Percentiles rank a stretch among this genome's conserved stretches.
Evolutionary conservation across 2,797 vertebrate species (phyloP).

Genomic region (Schizopygopsis pylzovi): DNA sequence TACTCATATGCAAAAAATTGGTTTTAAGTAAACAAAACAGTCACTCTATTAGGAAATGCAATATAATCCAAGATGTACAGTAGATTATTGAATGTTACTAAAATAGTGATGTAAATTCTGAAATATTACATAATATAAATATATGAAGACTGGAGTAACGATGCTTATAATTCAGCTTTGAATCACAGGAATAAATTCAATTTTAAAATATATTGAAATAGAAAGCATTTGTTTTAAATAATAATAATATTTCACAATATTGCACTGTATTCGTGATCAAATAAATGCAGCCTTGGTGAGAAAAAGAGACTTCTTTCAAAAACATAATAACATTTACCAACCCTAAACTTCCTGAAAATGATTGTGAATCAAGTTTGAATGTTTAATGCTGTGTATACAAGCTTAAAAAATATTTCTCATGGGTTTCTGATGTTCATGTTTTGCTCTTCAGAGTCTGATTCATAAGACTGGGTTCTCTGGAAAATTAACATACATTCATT

Average conservation of each 20-base stretch:
- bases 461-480: background rate
- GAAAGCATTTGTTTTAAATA: background rate
- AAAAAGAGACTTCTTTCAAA: background rate
- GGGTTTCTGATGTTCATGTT: background rate
- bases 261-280: background rate
- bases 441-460: background rate
- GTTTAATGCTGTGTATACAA: background rate
- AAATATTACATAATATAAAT: background rate
- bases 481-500: background rate
- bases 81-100: background rate
- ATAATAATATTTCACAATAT: background rate
- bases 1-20: background rate
- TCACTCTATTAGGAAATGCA: no score
- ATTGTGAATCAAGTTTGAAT: background rate
- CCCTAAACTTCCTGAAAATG: background rate
- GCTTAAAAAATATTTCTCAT: background rate
- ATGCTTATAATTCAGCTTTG: background rate
- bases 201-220: background rate
- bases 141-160: background rate
- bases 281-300: conserved; percentile 6
- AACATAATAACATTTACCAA: background rate
- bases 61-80: background rate
- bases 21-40: no score
- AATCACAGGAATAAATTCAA: background rate
- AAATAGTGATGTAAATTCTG: background rate